Conservation (phyloP, 2,888 invertebrate genomes). For the Sarcophaga rosellei region DNA sequence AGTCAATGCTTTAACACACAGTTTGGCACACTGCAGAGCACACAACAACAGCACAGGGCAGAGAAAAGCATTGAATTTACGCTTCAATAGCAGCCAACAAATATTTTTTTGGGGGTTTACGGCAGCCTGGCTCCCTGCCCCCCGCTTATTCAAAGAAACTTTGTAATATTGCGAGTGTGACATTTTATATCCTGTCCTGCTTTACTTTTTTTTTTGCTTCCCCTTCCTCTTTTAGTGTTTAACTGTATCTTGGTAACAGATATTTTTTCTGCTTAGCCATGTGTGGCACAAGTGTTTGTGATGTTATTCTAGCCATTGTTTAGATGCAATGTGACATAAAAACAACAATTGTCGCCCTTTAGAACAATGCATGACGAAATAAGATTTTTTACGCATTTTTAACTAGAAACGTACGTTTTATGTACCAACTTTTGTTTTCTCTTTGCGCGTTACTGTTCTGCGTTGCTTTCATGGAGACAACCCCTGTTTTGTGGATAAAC, state of each 20-base stretch:
- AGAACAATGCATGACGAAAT: constrained; percentile 80
- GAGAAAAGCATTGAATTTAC: constrained; percentile 18
- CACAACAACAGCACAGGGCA: constrained; percentile 12
- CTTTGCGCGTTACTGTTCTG: constrained; percentile 16
- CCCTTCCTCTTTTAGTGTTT: neutral
- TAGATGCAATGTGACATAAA: constrained; percentile 61
- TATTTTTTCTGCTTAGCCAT: neutral
- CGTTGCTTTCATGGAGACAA: constrained; percentile 56
- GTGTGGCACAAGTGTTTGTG: constrained; percentile 66
- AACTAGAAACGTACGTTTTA: constrained; percentile 61
- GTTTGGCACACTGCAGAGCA: neutral
- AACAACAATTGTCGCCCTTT: constrained; percentile 72
- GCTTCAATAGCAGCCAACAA: constrained; percentile 53
- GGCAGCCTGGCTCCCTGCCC: neutral
- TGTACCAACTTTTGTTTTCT: constrained; percentile 41
- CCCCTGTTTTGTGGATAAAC: constrained; percentile 58
- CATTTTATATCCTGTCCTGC: constrained; percentile 37
- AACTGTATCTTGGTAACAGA: constrained; percentile 31
- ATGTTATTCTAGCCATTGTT: constrained; percentile 64
- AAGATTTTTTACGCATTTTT: constrained; percentile 79
- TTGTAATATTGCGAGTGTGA: constrained; percentile 3
- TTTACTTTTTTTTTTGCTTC: constrained; percentile 3
- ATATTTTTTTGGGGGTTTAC: constrained; percentile 47
- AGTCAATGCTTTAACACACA: constrained; percentile 32
- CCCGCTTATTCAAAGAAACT: neutral